phyloP scores from a whole-genome alignment of 2,888 invertebrate genomes.

The Hydraecia micacea region DNA sequence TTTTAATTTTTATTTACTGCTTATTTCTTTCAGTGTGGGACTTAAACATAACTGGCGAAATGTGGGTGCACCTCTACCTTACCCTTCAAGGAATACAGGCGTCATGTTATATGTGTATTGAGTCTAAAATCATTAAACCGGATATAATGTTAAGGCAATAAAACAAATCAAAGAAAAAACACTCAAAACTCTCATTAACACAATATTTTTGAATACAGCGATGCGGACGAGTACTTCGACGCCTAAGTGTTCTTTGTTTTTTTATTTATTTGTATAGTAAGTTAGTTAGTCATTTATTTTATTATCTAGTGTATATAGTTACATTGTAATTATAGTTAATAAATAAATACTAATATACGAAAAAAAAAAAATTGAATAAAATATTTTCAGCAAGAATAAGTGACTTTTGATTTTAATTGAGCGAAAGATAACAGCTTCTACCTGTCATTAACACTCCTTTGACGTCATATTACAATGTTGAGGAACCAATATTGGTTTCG shows the following conservation, averaged over 20 bases:
- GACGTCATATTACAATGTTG: slow-evolving; percentile 37
- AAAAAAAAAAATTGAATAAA: too few relatives aligned
- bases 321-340: too few relatives aligned
- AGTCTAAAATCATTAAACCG: background rate
- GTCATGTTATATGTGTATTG: background rate
- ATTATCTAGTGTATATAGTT: too few relatives aligned
- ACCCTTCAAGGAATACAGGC: background rate
- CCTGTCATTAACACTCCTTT: slow-evolving; percentile 26
- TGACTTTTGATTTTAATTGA: background rate
- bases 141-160: background rate
- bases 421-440: background rate
- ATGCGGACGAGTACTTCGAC: too few relatives aligned
- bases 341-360: too few relatives aligned
- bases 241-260: too few relatives aligned
- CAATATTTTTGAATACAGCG: too few relatives aligned
- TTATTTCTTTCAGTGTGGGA: too few relatives aligned
- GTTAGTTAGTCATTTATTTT: too few relatives aligned
- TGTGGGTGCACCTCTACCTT: background rate
- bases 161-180: background rate
- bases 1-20: too few relatives aligned
- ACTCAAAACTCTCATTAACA: background rate
- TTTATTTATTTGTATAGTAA: too few relatives aligned
- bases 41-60: too few relatives aligned
- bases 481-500: slow-evolving; percentile 57
- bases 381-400: background rate